Conservation (phyloP, 64 coral and sea anemone genomes). For the Actinia tenebrosa region DNA sequence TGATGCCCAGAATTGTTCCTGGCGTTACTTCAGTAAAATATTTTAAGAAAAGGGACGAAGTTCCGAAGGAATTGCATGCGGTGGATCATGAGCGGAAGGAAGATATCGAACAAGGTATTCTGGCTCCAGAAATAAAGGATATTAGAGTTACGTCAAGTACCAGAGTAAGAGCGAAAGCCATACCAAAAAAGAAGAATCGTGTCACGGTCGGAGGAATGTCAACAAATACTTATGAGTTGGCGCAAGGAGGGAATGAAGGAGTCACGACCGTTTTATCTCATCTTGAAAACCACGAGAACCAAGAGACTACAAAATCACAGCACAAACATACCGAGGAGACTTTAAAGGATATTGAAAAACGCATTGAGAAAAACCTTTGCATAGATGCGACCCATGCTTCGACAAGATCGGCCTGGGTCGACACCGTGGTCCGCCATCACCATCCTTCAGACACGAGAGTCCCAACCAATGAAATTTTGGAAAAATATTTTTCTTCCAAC, state of each 20-base stretch:
- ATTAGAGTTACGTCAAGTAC: not conserved
- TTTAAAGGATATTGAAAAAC: not conserved
- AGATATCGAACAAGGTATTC: not conserved
- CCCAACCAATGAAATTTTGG: not conserved
- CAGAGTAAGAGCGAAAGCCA: not conserved
- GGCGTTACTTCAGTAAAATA: not conserved
- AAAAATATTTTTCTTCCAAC: not conserved
- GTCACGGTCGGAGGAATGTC: not conserved
- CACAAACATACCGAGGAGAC: not conserved
- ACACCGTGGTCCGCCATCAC: not conserved
- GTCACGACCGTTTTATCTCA: not conserved
- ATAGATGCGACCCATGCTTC: no score
- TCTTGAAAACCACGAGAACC: not conserved
- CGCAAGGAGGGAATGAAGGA: not conserved
- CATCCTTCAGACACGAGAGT: not conserved
- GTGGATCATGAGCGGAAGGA: not conserved
- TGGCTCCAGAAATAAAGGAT: not conserved
- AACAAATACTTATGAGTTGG: not conserved
- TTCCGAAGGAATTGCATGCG: not conserved
- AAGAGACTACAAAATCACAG: not conserved
- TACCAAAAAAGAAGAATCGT: not conserved
- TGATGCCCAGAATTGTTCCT: not conserved
- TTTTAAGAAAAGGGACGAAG: not conserved
- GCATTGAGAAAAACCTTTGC: not conserved
- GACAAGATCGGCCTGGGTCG: not conserved